Evolutionary conservation across 2,113 vertebrate species (phyloP).

Genomic region (Nothoprocta pentlandii): DNA sequence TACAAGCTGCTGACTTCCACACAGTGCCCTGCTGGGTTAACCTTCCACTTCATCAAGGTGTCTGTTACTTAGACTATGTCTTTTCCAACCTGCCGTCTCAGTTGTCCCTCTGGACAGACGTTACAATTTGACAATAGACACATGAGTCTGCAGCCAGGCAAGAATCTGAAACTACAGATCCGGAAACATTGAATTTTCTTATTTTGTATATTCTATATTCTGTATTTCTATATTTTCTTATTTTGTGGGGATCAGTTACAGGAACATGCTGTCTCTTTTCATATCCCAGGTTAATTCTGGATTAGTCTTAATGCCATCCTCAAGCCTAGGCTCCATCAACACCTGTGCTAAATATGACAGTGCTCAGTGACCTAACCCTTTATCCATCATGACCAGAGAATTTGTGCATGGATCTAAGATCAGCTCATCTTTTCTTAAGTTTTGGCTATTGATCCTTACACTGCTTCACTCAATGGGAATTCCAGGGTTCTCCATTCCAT

Average conservation of each 20-base stretch:
- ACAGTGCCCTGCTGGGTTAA: neutral
- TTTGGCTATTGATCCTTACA: neutral
- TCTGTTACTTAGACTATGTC: neutral
- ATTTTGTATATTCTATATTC: too few relatives aligned
- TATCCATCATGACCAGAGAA: neutral
- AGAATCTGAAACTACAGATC: neutral
- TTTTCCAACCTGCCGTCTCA: neutral
- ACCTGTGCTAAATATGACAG: neutral
- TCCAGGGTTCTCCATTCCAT: neutral
- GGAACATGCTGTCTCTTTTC: neutral
- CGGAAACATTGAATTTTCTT: neutral
- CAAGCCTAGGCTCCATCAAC: neutral
- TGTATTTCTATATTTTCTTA: too few relatives aligned
- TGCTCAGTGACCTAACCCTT: neutral
- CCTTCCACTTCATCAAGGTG: neutral
- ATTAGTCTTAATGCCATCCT: neutral
- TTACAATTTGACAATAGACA: neutral
- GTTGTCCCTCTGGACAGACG: neutral
- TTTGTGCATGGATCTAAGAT: neutral
- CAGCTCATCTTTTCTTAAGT: neutral
- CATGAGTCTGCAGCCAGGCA: neutral
- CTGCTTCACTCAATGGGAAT: neutral
- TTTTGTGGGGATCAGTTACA: neutral
- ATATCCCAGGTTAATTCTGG: neutral
- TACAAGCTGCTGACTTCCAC: neutral